Evolutionary conservation across 2,797 vertebrate genomes (phyloP).

Genomic region (Acanthis flammea): DNA sequence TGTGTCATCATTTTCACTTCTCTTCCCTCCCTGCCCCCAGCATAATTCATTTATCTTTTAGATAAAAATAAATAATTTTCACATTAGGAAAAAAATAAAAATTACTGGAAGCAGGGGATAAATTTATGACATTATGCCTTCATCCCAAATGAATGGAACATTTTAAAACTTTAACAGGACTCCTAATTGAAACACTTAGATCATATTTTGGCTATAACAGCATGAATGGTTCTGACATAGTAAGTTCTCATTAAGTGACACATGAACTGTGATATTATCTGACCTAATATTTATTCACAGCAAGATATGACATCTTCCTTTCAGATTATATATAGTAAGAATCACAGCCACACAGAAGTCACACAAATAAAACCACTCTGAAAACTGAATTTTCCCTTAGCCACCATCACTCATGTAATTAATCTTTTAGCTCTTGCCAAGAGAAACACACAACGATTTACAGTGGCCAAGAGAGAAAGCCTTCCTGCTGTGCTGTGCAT

Average conservation of each 20-base stretch:
- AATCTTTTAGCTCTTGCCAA: conserved; percentile 13
- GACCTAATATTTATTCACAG: conserved; percentile 18
- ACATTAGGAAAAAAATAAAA: neutral
- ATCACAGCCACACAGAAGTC: neutral
- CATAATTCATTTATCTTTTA: neutral
- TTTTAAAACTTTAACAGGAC: neutral
- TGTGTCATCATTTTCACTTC: neutral
- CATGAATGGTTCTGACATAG: neutral
- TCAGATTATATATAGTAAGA: neutral
- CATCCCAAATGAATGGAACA: neutral
- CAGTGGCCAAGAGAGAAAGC: neutral
- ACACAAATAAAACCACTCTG: conserved; percentile 4
- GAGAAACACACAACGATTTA: neutral
- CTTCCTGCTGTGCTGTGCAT: conserved; percentile 12
- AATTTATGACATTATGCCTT: neutral
- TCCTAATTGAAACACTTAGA: neutral
- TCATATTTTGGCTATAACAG: conserved; percentile 4
- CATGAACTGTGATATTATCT: conserved; percentile 6
- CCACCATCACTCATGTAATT: neutral
- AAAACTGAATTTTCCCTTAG: neutral
- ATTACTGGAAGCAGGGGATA: neutral
- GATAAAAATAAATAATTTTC: neutral
- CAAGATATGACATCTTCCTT: neutral
- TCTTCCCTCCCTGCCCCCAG: neutral
- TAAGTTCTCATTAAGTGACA: neutral